These are phyloP conservation scores for Drosophila burlai DNA, from an alignment of 1,140 invertebrate genomes.

Conservation along the genomic window DNA sequence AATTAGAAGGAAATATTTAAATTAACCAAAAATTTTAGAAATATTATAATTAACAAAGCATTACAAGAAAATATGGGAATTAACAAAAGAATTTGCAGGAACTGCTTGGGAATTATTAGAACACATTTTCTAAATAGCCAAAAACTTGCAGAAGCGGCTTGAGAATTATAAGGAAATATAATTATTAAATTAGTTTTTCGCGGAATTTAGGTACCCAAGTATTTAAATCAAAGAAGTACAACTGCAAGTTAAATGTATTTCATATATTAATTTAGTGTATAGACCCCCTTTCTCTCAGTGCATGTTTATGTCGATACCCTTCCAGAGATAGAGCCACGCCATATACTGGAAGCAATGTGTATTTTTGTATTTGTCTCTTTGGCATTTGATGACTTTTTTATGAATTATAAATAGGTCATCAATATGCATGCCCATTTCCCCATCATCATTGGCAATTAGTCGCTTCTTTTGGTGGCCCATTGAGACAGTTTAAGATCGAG, in stretches of 20 bases:
- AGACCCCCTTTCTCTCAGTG: neutral
- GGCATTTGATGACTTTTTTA: neutral
- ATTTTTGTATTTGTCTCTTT: neutral
- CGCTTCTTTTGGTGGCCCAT: slow-evolving; percentile 8
- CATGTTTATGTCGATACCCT: slow-evolving; percentile 3
- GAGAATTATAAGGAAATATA: too few species aligned
- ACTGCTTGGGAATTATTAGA: too few species aligned
- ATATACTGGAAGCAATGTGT: neutral
- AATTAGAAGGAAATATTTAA: too few species aligned
- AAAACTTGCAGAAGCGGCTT: neutral
- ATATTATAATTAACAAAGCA: neutral
- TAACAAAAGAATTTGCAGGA: neutral
- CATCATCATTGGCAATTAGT: slow-evolving; percentile 20
- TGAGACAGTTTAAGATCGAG: slow-evolving; percentile 1
- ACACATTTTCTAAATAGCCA: neutral
- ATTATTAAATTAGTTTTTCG: too few species aligned
- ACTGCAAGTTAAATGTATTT: neutral
- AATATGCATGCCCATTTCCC: slow-evolving; percentile 14
- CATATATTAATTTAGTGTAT: too few species aligned
- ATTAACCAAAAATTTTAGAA: too few species aligned
- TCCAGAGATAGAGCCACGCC: neutral
- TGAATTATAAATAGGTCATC: slow-evolving; percentile 15
- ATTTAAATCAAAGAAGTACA: neutral
- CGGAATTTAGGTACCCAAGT: neutral
- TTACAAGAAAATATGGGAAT: neutral